These are phyloP conservation scores for Scaptomyza montana DNA, from an alignment of 1,140 invertebrate genomes.

Conservation along the genomic window DNA sequence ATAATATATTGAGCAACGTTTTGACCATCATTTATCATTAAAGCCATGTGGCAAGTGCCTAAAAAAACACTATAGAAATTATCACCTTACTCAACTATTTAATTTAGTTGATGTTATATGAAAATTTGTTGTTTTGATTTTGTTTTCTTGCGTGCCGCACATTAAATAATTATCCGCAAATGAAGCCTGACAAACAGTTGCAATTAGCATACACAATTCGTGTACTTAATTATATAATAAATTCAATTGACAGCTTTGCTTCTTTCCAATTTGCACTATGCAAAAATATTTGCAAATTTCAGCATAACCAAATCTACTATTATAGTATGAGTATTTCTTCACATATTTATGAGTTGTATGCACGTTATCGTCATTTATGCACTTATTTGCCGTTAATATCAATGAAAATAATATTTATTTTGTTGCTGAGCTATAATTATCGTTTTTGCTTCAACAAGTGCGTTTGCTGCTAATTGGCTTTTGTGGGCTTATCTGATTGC, in stretches of 20 bases:
- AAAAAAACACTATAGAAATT: neutral
- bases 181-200: slow-evolving; percentile 62
- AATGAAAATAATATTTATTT: slow-evolving; percentile 10
- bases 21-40: neutral
- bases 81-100: neutral
- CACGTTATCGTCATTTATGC: slow-evolving; percentile 65
- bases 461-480: slow-evolving; percentile 63
- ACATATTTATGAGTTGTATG: slow-evolving; percentile 61
- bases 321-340: slow-evolving; percentile 47
- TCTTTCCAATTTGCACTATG: slow-evolving; percentile 22
- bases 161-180: slow-evolving; percentile 64
- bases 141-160: slow-evolving; percentile 18
- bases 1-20: neutral
- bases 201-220: slow-evolving; percentile 68
- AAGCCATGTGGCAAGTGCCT: neutral
- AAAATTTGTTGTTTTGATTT: neutral
- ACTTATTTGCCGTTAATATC: slow-evolving; percentile 53
- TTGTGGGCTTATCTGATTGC: slow-evolving; percentile 64
- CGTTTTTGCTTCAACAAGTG: slow-evolving; percentile 42
- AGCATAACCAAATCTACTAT: slow-evolving; percentile 24
- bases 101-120: slow-evolving; percentile 11
- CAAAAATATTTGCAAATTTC: neutral
- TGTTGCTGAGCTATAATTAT: slow-evolving; percentile 50
- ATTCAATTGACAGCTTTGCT: slow-evolving; percentile 73
- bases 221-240: slow-evolving; percentile 78